Evolutionary conservation across 2,797 vertebrate genomes (phyloP).

Genomic region (Iguana delicatissima): DNA sequence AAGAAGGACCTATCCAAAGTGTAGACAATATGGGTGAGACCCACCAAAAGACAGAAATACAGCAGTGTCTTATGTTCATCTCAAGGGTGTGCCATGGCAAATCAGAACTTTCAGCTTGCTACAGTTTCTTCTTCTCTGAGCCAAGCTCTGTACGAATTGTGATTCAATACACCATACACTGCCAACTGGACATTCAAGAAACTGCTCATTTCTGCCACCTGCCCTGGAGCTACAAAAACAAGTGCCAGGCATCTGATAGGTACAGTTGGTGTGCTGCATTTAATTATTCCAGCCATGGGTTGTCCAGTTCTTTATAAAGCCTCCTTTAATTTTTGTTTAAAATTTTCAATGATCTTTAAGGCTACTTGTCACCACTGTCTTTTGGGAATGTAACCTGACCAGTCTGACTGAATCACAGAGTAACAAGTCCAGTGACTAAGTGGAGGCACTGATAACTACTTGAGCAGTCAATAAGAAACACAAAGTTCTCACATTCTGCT

Average conservation of each 20-base stretch:
- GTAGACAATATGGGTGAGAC: too few relatives aligned
- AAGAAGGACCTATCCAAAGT: too few relatives aligned
- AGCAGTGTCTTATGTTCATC: background rate
- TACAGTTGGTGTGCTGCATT: background rate
- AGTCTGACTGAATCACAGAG: background rate
- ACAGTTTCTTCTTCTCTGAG: too few relatives aligned
- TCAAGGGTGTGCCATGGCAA: too few relatives aligned
- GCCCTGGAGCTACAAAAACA: background rate
- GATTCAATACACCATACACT: background rate
- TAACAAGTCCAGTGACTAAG: constrained; percentile 32
- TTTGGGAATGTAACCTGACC: constrained; percentile 14
- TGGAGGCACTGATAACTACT: constrained; percentile 9
- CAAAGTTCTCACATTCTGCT: constrained; percentile 34
- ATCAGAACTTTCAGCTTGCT: too few relatives aligned
- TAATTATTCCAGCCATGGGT: background rate
- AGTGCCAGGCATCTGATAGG: background rate
- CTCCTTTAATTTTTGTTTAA: background rate
- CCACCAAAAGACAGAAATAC: background rate
- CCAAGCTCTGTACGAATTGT: background rate
- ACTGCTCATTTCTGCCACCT: background rate
- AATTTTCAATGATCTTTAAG: background rate
- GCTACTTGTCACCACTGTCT: background rate
- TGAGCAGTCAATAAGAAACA: constrained; percentile 41
- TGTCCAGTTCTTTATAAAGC: background rate
- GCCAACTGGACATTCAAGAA: background rate